A percentile compares a stretch with the other conserved stretches of the same genome.
Conservation (phyloP, 2,113 vertebrate genomes). For the Odocoileus virginianus region DNA sequence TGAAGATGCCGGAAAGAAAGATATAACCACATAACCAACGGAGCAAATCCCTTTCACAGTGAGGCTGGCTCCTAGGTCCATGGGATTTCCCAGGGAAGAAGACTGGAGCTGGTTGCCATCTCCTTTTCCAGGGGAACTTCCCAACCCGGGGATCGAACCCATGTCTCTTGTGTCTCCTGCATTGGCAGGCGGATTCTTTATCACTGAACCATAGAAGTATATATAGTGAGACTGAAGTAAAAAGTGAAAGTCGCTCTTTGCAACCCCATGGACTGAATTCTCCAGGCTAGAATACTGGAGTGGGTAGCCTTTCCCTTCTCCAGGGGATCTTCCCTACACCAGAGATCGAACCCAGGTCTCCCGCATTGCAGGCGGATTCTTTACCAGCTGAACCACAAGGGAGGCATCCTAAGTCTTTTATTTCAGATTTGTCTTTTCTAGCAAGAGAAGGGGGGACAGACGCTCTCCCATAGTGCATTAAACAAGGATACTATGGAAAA, state of each 20-base stretch:
- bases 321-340: neutral
- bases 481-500: neutral
- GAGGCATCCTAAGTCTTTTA: neutral
- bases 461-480: neutral
- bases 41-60: neutral
- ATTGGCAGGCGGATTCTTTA: neutral
- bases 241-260: neutral
- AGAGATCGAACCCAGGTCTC: neutral
- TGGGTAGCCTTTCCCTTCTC: neutral
- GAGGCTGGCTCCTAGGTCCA: neutral
- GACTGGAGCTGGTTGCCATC: neutral
- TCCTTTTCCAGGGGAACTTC: neutral
- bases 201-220: neutral
- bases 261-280: neutral
- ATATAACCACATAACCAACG: neutral
- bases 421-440: neutral
- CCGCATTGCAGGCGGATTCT: neutral
- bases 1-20: neutral
- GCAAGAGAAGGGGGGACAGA: neutral
- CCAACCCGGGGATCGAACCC: neutral
- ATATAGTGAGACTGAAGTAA: neutral
- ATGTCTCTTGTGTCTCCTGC: neutral
- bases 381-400: neutral
- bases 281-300: neutral
- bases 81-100: neutral